These are phyloP conservation scores for Canis aureus DNA, from an alignment of 2,113 vertebrate genomes.

Conservation along the genomic window DNA sequence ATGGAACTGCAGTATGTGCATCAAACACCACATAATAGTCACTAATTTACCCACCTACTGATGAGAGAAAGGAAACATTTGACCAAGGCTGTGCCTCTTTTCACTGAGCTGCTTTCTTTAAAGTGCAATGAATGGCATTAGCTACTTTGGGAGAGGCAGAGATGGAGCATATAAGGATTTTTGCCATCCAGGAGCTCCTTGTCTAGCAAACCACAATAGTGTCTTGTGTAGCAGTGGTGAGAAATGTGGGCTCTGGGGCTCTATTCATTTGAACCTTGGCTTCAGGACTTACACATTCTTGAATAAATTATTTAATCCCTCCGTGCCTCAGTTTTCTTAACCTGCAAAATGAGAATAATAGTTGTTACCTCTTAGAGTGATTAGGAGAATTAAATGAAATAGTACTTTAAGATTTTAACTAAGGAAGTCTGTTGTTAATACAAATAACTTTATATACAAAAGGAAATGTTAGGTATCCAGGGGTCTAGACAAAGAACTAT, in stretches of 20 bases:
- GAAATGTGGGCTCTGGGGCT: not conserved
- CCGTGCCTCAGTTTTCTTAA: not conserved
- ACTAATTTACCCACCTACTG: not conserved
- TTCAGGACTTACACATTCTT: not conserved
- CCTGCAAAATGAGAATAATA: not conserved
- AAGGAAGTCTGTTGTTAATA: not conserved
- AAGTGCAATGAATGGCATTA: not conserved
- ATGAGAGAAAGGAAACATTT: not conserved
- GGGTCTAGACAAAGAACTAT: not conserved
- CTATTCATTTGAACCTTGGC: not conserved
- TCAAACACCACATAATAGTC: not conserved
- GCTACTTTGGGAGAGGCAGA: not conserved
- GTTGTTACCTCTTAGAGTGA: not conserved
- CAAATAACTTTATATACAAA: not conserved
- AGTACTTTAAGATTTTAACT: not conserved
- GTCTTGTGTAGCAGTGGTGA: not conserved
- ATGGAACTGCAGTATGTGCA: not conserved
- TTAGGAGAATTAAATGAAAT: constrained; percentile 1
- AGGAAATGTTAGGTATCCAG: not conserved
- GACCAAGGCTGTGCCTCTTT: not conserved
- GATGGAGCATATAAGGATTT: not conserved
- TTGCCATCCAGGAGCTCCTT: not conserved
- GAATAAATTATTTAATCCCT: not conserved
- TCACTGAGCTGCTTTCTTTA: not conserved
- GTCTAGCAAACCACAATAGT: not conserved